Base-by-base conservation (phyloP, 2,888 invertebrate species). In the Emesis furor region DNA sequence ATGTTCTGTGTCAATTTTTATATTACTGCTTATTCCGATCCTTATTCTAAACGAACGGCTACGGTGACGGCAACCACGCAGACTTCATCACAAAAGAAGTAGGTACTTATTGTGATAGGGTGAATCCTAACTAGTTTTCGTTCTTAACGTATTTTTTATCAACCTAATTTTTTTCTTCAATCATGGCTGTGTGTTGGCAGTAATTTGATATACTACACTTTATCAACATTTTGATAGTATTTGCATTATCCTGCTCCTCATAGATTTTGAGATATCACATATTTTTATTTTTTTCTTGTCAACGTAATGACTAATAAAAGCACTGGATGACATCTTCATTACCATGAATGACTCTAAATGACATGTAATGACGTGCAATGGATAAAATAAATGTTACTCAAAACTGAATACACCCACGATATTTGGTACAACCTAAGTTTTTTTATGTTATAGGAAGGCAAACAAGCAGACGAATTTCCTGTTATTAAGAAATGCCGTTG, bases 251-350 rank as follows among this genome's bases (percentile, higher is more conserved):
- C 51, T n/a, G 51, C 51, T 51, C 14, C n/a, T n/a, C n/a, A 51
- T n/a, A 51, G 51, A 51, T 51, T 51, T 51, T 51, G 51, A 51
- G 51, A 51, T 51, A 51, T n/a, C 51, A 51, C 55, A 55, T 55
- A n/a, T 55, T 55, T 55, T 55, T n/a, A n/a, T 8, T 55, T 55
- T 55, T 55, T 55, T 55, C n/a, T 10, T 51, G 14, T 51, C 3
- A 55, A 55, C n/a, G 55, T 55, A 55, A 55, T 55, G 55, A 55
- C 55, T n/a, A n/a, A 10, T 55, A n/a, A 8, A 55, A n/a, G 55
- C 6, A 55, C 55, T 55, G n/a, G 10, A 55, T 55, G 55, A 55
- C 55, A 55, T 55, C 55, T 55, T 55, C 55, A 55, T 55, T 55
- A 55, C 55, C 55, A 55, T 55, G 55, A 55, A 55, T 55, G 55